Conservation (phyloP, 2,797 vertebrate species). For the Xyrichtys novacula region DNA sequence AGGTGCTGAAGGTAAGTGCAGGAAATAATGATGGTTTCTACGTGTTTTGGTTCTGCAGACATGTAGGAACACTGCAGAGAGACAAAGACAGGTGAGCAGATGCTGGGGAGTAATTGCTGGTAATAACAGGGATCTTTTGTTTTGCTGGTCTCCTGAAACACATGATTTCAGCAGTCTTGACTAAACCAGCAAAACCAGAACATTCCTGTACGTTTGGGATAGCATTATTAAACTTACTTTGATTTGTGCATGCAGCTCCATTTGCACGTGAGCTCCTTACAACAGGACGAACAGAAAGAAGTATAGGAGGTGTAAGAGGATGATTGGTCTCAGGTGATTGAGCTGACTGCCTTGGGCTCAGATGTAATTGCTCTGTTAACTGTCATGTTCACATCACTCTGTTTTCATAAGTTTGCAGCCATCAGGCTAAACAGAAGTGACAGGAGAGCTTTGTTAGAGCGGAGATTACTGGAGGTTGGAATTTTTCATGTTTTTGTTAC, state of each 20-base stretch:
- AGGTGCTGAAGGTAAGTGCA: slow-evolving; percentile 33
- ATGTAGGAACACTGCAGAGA: slow-evolving; percentile 4
- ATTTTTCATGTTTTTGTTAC: not conserved
- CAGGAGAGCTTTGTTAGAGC: not conserved
- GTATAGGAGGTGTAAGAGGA: slow-evolving; percentile 14
- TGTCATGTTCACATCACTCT: slow-evolving; percentile 43
- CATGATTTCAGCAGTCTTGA: not conserved
- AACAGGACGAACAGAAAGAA: not conserved
- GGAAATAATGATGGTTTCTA: slow-evolving; percentile 16
- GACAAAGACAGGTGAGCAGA: slow-evolving; percentile 15
- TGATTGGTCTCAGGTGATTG: slow-evolving; percentile 28
- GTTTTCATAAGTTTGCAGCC: slow-evolving; percentile 22
- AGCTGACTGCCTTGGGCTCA: slow-evolving; percentile 25
- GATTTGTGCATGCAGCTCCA: not conserved
- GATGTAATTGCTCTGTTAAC: slow-evolving; percentile 44
- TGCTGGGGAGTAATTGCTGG: slow-evolving; percentile 13
- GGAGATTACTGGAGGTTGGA: not conserved
- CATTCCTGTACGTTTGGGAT: too few relatives aligned
- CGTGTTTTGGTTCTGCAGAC: slow-evolving; percentile 18
- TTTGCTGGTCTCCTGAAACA: not conserved
- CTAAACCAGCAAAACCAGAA: not conserved
- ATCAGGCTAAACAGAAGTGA: not conserved
- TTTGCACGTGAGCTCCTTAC: not conserved
- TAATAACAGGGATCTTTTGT: slow-evolving; percentile 5
- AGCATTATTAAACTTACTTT: not conserved